Conservation (phyloP, 2,888 invertebrate genomes). For the Platynereis dumerilii region DNA sequence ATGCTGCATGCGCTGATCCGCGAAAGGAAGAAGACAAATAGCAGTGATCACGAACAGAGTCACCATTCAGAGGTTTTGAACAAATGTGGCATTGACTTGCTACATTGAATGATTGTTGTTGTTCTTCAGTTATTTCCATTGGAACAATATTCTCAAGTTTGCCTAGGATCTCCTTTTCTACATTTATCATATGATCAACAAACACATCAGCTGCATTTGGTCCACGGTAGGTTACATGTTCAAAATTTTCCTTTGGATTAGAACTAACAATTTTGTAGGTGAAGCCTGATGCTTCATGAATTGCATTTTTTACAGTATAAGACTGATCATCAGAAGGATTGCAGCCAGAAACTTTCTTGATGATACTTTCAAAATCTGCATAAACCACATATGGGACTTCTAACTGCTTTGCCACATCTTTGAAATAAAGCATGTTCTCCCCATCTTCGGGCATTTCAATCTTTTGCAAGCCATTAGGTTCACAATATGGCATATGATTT, state of each 20-base stretch:
- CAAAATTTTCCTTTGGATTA: neutral
- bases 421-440: neutral
- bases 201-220: neutral
- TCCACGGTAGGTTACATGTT: neutral
- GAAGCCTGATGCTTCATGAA: neutral
- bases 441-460: too few species aligned
- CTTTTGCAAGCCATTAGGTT: too few species aligned
- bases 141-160: neutral
- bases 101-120: neutral
- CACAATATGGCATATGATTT: neutral
- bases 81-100: too few species aligned
- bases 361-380: constrained; percentile 1
- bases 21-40: too few species aligned
- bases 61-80: too few species aligned
- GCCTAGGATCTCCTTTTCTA: neutral
- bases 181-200: neutral
- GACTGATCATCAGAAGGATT: neutral
- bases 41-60: too few species aligned
- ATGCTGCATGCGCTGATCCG: too few species aligned
- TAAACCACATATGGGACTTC: neutral
- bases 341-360: too few species aligned
- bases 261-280: neutral
- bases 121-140: neutral
- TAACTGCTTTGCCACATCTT: neutral
- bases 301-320: neutral